Evolutionary conservation across 1,140 invertebrate genomes (phyloP), one percentile per base, ranked within the genome.

Genomic region (Amyelois transitella): DNA sequence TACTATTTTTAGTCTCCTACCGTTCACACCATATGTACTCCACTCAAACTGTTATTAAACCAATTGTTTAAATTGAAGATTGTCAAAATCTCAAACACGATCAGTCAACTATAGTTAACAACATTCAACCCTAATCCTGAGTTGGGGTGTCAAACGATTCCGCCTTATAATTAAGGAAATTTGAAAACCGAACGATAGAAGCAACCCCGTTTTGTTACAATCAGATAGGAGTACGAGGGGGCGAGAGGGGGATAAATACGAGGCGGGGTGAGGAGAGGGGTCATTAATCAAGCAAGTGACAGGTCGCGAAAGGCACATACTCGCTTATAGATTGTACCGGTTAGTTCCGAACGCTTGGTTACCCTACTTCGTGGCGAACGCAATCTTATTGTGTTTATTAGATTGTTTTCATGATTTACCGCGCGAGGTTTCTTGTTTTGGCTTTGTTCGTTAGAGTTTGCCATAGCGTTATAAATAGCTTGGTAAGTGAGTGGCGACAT

Each of bases 121-220:
- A 44, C 51, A 56, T 56, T 51, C 51, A 43, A 56, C 45, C 45
- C 19, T 19, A 38, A 48, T 57, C 52, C 55, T 17, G 56, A 68
- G 60, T 53, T 63, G 65, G 72, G 73, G 69, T 71, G 68, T 72
- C 69, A 65, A 65, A 67, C 63, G 68, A 71, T 72, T 66, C 66
- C 58, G 71, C 62, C 66, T 77, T 75, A 73, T 85, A 81, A 85
- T 83, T 81, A 83, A 78, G 78, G 71, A 80, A 82, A 78, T 85
- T 85, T 83, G 77, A 86, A 81, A 83, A 81, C 78, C 72, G 66
- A 73, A 68, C 47, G 69, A 64, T 62, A 56, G 47, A 64, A 60
- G 58, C 14, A 64, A 68, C 63, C 69, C 63, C 62, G 76, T 64
- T 72, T 38, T 38, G 32, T 8, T 14, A 72, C 69, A 67, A 81